These are phyloP conservation scores for Drosophila mulleri DNA, from an alignment of 2,888 invertebrate species.

Conservation along the genomic window DNA sequence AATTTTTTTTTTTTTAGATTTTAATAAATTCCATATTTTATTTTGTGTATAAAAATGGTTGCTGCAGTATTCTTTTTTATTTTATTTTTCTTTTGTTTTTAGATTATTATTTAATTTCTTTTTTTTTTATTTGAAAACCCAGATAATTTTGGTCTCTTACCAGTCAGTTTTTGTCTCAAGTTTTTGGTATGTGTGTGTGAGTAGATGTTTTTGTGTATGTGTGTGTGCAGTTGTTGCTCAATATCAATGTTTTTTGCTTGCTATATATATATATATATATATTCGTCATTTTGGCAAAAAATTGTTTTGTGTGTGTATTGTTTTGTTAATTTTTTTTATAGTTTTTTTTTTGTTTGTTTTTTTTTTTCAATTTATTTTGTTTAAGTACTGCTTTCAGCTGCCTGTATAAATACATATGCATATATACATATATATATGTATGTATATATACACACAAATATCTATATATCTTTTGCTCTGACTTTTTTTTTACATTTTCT, in stretches of 20 bases:
- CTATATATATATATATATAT: constrained; percentile 64
- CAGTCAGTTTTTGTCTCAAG: constrained; percentile 83
- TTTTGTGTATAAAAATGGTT: constrained; percentile 74
- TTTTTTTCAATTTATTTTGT: constrained; percentile 6
- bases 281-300: constrained; percentile 61
- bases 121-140: constrained; percentile 83
- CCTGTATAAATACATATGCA: constrained; percentile 57
- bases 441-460: constrained; percentile 53
- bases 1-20: constrained; percentile 57
- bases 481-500: constrained; percentile 65
- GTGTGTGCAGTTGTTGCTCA: constrained; percentile 56
- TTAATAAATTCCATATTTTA: constrained; percentile 83
- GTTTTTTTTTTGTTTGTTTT: not conserved
- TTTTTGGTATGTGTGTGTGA: constrained; percentile 44
- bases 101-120: constrained; percentile 38
- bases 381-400: constrained; percentile 58
- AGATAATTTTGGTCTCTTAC: constrained; percentile 85
- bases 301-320: constrained; percentile 38
- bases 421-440: constrained; percentile 23
- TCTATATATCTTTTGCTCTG: constrained; percentile 62
- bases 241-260: constrained; percentile 73
- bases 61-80: constrained; percentile 49
- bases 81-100: constrained; percentile 32
- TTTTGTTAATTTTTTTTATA: not conserved
- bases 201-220: constrained; percentile 37